phyloP scores from a whole-genome alignment of 2,888 invertebrate genomes.

The Agrochola lychnidis region DNA sequence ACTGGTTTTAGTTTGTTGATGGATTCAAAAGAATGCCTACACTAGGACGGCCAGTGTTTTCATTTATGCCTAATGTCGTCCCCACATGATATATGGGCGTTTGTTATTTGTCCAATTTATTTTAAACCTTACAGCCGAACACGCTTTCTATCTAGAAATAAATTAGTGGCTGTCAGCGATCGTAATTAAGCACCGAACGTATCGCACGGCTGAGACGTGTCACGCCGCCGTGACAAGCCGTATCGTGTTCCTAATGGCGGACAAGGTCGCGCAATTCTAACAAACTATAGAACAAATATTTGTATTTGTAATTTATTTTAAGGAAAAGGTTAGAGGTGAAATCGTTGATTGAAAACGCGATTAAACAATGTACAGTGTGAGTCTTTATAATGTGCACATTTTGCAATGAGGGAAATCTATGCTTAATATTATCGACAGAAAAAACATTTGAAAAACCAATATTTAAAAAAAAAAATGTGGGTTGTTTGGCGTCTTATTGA shows the following conservation, averaged over 20 bases:
- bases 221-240: constrained; percentile 32
- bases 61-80: neutral
- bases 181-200: constrained; percentile 33
- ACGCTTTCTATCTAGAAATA: constrained; percentile 26
- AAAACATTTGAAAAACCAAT: no score
- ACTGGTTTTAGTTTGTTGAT: neutral
- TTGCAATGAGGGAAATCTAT: no score
- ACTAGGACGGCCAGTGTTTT: neutral
- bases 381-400: no score
- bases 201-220: constrained; percentile 31
- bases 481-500: no score
- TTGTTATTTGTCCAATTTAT: constrained; percentile 3
- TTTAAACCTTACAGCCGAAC: constrained; percentile 10
- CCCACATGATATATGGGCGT: neutral
- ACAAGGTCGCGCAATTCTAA: constrained; percentile 39
- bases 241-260: constrained; percentile 47
- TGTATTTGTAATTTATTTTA: constrained; percentile 12
- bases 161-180: constrained; percentile 40
- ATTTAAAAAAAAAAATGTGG: no score
- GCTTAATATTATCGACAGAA: no score
- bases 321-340: constrained; percentile 15
- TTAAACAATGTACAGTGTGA: no score
- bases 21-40: neutral
- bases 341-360: neutral
- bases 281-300: constrained; percentile 36